These are phyloP conservation scores for Sceliomorpha sp. DNA, from an alignment of 2,888 invertebrate species.

Conservation along the genomic window DNA sequence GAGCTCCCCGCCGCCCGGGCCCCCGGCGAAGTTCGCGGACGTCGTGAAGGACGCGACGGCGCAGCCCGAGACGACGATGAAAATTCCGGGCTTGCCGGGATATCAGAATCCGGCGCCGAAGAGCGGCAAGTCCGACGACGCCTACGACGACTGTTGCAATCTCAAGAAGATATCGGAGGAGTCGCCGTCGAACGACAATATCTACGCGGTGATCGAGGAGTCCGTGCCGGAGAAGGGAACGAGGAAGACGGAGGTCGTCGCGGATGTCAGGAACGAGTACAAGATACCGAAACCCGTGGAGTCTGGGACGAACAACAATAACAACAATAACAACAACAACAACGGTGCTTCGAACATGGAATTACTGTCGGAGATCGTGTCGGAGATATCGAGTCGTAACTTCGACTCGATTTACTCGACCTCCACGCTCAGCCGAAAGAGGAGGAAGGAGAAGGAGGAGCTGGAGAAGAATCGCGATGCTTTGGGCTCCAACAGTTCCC, in stretches of 20 bases:
- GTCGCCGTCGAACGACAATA: constrained; percentile 86
- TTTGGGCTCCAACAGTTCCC: constrained; percentile 62
- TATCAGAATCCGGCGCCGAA: constrained; percentile 82
- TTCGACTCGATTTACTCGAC: constrained; percentile 93
- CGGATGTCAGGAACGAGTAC: constrained; percentile 73
- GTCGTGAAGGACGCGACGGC: constrained; percentile 47
- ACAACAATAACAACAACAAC: no score
- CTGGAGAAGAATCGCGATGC: constrained; percentile 65
- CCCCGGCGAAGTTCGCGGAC: constrained; percentile 82
- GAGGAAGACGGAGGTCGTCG: constrained; percentile 62
- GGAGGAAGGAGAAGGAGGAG: constrained; percentile 77
- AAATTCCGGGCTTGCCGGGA: constrained; percentile 81
- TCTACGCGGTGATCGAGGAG: constrained; percentile 93
- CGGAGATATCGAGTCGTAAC: constrained; percentile 92
- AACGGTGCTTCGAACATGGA: constrained; percentile 85
- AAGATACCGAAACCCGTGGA: constrained; percentile 82
- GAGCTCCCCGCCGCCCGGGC: constrained; percentile 89
- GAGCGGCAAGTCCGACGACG: constrained; percentile 80
- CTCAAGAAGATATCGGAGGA: constrained; percentile 84
- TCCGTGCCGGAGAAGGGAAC: constrained; percentile 82
- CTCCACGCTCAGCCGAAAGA: constrained; percentile 83
- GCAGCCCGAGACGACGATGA: constrained; percentile 55
- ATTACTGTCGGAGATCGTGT: constrained; percentile 91
- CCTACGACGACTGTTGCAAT: constrained; percentile 90
- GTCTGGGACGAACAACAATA: constrained; percentile 67